Percentiles rank a stretch among this genome's conserved stretches.
Conservation (phyloP, 2,888 invertebrate genomes). For the Heliconius ethilla region DNA sequence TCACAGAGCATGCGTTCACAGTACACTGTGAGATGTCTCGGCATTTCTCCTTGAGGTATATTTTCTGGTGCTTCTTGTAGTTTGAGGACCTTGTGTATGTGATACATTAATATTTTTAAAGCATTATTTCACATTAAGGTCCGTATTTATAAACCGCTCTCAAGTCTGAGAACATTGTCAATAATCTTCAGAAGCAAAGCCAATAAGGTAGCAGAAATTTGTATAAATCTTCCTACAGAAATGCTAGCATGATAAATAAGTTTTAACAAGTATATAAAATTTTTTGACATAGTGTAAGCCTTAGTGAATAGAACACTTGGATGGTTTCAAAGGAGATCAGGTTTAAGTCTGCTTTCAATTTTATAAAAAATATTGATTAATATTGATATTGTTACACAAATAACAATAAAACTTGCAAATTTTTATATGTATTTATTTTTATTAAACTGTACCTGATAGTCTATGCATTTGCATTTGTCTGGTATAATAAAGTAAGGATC, state of each 20-base stretch:
- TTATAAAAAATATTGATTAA: background rate
- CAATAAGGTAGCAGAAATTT: background rate
- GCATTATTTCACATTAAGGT: no score
- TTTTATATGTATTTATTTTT: background rate
- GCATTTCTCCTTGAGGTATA: conserved; percentile 97
- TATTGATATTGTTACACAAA: background rate
- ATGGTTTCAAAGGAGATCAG: background rate
- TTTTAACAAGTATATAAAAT: no score
- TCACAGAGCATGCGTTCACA: conserved; percentile 96
- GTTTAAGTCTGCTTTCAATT: background rate
- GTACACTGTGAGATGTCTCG: conserved; percentile 96
- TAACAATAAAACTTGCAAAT: background rate
- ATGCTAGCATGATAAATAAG: no score
- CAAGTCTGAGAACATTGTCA: no score
- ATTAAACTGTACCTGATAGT: conserved; percentile 89
- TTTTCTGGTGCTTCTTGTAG: conserved; percentile 96
- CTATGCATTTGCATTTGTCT: conserved; percentile 98
- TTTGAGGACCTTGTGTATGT: conserved; percentile 86
- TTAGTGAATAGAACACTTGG: background rate
- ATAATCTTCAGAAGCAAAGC: no score
- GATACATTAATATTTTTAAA: no score
- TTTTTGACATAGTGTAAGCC: background rate
- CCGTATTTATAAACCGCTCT: no score
- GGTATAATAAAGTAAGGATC: conserved; percentile 99
- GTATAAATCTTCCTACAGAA: background rate